Base-by-base conservation (phyloP, 92 coral and sea anemone genomes). In the Diadumene lineata region DNA sequence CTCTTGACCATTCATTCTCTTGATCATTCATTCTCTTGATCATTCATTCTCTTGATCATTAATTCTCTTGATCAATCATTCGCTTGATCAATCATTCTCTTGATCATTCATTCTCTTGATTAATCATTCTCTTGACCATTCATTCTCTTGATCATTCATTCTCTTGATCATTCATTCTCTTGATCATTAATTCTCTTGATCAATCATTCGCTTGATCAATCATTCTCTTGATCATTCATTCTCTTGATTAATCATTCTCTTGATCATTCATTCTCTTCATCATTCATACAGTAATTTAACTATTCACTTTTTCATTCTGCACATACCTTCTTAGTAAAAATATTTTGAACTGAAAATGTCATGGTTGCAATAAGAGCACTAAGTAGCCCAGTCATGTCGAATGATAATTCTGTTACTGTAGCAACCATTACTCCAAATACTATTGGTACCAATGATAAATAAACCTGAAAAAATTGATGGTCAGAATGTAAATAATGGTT, bases 271-370 rank as follows among this genome's bases (percentile, higher is more conserved):
- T 21, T 21, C 23, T 4, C 22, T 25, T 56, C 62, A 9, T 56
- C 6, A 6, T 56, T 25, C 62, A 56, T 9, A 10, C 24, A 56
- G 9, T 9, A 25, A 9, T 56, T 9, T 25, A 11, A 16, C 68
- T 15, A 62, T 2, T 21, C 33, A 56, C 33, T 8, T 19, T 27
- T 9, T 13, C 9, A 38, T 93, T 83, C 55, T n/a, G n/a, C n/a
- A n/a, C n/a, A n/a, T n/a, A 94, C 98, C 97, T 89, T 94, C 75
- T 94, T 94, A 0, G 98, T 92, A 75, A 86, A 94, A 57, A 94
- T 94, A 71, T 91, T 94, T 85, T 94, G 98, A 43, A 94, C 62
- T 22, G 98, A 78, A 77, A 94, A 94, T 27, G 93, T 88, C 28
- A 92, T 68, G 16, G 98, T 94, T 29, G 98, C 97, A 18, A 84